These are phyloP conservation scores for Phytoseiulus persimilis DNA, from an alignment of 2,888 invertebrate genomes.

Conservation along the genomic window DNA sequence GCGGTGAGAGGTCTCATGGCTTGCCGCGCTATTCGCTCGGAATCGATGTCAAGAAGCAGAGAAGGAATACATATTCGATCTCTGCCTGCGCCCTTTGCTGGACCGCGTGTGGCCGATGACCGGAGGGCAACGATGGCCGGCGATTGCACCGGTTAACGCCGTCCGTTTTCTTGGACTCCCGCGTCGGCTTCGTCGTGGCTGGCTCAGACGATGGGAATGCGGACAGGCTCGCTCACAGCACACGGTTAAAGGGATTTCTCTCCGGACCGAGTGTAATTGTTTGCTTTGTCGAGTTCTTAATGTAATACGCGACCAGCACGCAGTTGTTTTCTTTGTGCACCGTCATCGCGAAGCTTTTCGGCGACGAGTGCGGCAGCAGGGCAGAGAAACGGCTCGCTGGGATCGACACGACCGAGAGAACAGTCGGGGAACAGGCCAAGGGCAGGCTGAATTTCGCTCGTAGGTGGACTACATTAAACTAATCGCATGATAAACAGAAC, in stretches of 20 bases:
- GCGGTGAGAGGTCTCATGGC: neutral
- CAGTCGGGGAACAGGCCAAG: neutral
- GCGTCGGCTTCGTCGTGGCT: neutral
- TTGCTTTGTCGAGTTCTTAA: slow-evolving; percentile 5
- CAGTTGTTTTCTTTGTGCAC: slow-evolving; percentile 5
- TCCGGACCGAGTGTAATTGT: neutral
- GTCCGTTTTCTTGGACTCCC: too few relatives aligned
- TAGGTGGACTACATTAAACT: slow-evolving; percentile 32
- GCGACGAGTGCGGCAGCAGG: too few relatives aligned
- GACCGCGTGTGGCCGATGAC: neutral
- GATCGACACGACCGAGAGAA: neutral
- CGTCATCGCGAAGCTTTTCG: neutral
- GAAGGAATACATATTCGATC: neutral
- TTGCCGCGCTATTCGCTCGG: neutral
- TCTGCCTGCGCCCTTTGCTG: neutral
- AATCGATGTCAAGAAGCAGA: neutral
- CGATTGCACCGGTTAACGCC: neutral
- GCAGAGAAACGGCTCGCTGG: neutral
- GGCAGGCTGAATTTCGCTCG: slow-evolving; percentile 1
- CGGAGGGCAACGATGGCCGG: neutral
- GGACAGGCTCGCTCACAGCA: neutral
- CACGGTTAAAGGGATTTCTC: neutral
- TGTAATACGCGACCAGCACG: slow-evolving; percentile 5
- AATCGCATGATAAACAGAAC: slow-evolving; percentile 18
- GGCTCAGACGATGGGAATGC: neutral